phyloP scores from a whole-genome alignment of 2,888 invertebrate genomes.

The Tinea trinotella region DNA sequence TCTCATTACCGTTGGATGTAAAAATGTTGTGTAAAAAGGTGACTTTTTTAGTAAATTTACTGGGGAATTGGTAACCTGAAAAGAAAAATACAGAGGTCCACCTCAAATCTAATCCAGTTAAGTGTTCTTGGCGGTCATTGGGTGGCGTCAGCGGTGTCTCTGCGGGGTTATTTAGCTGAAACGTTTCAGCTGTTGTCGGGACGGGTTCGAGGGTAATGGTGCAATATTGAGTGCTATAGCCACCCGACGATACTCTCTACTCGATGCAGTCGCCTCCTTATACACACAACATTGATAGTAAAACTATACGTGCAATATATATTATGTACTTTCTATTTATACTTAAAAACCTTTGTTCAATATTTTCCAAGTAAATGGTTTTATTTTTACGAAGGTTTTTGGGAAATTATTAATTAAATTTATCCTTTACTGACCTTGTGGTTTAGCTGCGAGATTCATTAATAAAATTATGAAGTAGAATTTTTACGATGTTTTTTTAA shows the following conservation, averaged over 20 bases:
- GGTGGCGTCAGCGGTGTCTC: constrained; percentile 32
- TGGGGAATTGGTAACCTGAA: constrained; percentile 9
- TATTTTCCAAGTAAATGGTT: too few species aligned
- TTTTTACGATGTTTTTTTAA: too few species aligned
- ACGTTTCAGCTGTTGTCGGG: constrained; percentile 56
- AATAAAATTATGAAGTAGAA: too few species aligned
- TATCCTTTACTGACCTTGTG: too few species aligned
- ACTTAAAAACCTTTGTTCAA: neutral
- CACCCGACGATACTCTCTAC: neutral
- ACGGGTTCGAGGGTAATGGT: constrained; percentile 19
- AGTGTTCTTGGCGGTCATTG: constrained; percentile 43
- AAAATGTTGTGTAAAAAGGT: neutral
- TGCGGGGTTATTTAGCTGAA: constrained; percentile 56
- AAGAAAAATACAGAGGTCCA: constrained; percentile 29
- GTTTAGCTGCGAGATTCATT: too few species aligned
- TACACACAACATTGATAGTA: constrained; percentile 1
- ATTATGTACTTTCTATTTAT: neutral
- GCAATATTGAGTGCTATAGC: constrained; percentile 8
- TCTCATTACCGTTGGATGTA: neutral
- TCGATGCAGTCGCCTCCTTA: constrained; percentile 1
- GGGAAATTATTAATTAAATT: too few species aligned
- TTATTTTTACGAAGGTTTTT: too few species aligned
- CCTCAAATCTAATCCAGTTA: constrained; percentile 60
- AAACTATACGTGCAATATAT: neutral
- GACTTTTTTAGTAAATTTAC: constrained; percentile 8